Evolutionary conservation across 2,888 invertebrate species (phyloP).

Genomic region (Ornithoptera alexandrae): DNA sequence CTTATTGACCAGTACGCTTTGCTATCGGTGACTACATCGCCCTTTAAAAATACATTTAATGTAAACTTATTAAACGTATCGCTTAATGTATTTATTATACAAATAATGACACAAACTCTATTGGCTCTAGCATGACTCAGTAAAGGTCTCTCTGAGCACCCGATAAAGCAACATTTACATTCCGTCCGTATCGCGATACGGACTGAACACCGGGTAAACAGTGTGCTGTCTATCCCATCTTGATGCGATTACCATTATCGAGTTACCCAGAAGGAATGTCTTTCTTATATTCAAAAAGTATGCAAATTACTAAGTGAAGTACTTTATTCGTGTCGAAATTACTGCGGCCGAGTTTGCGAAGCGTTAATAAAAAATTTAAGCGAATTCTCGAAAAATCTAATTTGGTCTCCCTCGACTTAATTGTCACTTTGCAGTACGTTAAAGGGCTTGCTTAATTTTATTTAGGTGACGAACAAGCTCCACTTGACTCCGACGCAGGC

Average conservation of each 20-base stretch:
- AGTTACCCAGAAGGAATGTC: slow-evolving; percentile 36
- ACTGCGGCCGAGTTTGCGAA: slow-evolving; percentile 4
- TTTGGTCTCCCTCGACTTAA: slow-evolving; percentile 26
- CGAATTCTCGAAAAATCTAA: slow-evolving; percentile 29
- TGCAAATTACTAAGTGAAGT: neutral
- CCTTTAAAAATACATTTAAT: too few species aligned
- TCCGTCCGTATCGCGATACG: slow-evolving; percentile 47
- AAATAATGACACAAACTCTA: neutral
- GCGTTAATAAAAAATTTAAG: slow-evolving; percentile 16
- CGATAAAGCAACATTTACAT: slow-evolving; percentile 57
- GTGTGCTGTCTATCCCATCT: slow-evolving; percentile 48
- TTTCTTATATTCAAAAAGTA: slow-evolving; percentile 4
- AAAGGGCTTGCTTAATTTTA: slow-evolving; percentile 26
- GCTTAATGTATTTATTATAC: too few species aligned
- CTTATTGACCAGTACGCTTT: too few species aligned
- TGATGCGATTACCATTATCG: slow-evolving; percentile 54
- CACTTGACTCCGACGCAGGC: slow-evolving; percentile 14
- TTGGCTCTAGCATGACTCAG: slow-evolving; percentile 38
- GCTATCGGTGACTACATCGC: too few species aligned
- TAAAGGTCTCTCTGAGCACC: slow-evolving; percentile 43
- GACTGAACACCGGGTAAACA: slow-evolving; percentile 42
- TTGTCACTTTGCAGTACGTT: slow-evolving; percentile 25
- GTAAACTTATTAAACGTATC: too few species aligned
- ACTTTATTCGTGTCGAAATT: slow-evolving; percentile 4
- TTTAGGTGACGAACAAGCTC: slow-evolving; percentile 24